Conservation (phyloP, 2,888 invertebrate species). For the Cryptus armator region DNA sequence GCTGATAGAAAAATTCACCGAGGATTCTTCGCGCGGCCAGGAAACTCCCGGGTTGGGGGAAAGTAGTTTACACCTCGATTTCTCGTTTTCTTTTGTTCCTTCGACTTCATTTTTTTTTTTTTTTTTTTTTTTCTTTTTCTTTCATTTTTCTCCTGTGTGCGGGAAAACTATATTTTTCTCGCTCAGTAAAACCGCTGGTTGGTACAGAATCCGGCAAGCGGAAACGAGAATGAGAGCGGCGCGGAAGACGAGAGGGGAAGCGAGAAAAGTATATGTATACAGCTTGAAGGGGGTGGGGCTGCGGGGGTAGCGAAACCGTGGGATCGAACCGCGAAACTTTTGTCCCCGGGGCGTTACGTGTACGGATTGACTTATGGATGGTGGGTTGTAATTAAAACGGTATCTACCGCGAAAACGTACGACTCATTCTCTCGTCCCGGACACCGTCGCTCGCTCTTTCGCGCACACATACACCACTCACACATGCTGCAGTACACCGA, state of each 20-base stretch:
- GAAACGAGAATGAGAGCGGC: conserved; percentile 45
- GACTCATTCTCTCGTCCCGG: conserved; percentile 71
- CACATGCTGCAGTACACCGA: conserved; percentile 19
- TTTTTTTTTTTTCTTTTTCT: conserved; percentile 10
- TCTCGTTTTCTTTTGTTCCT: conserved; percentile 30
- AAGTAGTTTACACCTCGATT: conserved; percentile 47
- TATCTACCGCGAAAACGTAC: conserved; percentile 77
- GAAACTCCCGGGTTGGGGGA: conserved; percentile 6
- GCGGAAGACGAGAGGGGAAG: conserved; percentile 9
- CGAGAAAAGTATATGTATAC: conserved; percentile 47
- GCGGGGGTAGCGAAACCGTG: conserved; percentile 9
- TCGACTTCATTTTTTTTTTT: neutral
- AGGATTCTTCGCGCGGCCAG: conserved; percentile 18
- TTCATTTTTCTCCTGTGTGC: neutral
- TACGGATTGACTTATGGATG: conserved; percentile 78
- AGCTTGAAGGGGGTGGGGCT: conserved; percentile 10
- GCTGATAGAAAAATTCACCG: conserved; percentile 40
- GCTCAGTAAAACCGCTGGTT: conserved; percentile 51
- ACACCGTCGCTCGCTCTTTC: conserved; percentile 69
- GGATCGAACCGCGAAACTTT: conserved; percentile 75
- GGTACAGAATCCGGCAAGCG: conserved; percentile 53
- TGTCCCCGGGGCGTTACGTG: conserved; percentile 74
- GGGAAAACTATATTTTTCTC: conserved; percentile 58
- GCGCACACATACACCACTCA: conserved; percentile 17
- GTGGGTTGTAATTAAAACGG: conserved; percentile 78